Conservation (phyloP, 2,888 invertebrate genomes). For the Epirrhoe alternata region DNA sequence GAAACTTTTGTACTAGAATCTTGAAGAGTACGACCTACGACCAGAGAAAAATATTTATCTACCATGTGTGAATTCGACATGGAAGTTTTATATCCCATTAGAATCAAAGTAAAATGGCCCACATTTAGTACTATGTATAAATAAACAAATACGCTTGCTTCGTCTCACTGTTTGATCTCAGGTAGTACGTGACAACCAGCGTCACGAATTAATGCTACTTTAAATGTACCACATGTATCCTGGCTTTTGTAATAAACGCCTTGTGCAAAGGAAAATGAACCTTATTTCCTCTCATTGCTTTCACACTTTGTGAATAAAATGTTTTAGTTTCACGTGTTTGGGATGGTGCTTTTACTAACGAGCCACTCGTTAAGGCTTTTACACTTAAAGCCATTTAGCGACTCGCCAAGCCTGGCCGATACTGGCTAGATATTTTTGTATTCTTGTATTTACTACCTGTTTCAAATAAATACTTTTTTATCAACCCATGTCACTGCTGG, state of each 20-base stretch:
- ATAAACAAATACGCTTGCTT: conserved; percentile 26
- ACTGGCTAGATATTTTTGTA: conserved; percentile 25
- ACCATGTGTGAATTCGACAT: too few relatives aligned
- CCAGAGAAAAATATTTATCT: too few relatives aligned
- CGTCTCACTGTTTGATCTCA: conserved; percentile 26
- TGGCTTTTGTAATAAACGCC: conserved; percentile 28
- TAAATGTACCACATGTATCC: conserved; percentile 34
- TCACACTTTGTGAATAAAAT: conserved; percentile 33
- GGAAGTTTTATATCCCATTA: not conserved
- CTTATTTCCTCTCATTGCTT: conserved; percentile 26
- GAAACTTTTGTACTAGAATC: not conserved
- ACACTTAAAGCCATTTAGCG: conserved; percentile 36
- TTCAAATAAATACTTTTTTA: too few relatives aligned
- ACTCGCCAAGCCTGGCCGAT: conserved; percentile 25
- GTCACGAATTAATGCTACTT: conserved; percentile 30
- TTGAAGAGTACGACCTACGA: not conserved
- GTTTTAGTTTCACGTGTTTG: conserved; percentile 35
- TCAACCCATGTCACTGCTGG: too few relatives aligned
- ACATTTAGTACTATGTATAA: conserved; percentile 28
- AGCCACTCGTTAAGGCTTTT: conserved; percentile 38
- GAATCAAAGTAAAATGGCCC: not conserved
- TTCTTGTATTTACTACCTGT: not conserved
- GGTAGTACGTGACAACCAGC: conserved; percentile 23
- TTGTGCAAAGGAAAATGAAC: conserved; percentile 27
- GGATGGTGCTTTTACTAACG: conserved; percentile 36